Evolutionary conservation across 2,113 vertebrate species (phyloP), one percentile per base, ranked within the genome.

Genomic region (Solenodon paradoxus): DNA sequence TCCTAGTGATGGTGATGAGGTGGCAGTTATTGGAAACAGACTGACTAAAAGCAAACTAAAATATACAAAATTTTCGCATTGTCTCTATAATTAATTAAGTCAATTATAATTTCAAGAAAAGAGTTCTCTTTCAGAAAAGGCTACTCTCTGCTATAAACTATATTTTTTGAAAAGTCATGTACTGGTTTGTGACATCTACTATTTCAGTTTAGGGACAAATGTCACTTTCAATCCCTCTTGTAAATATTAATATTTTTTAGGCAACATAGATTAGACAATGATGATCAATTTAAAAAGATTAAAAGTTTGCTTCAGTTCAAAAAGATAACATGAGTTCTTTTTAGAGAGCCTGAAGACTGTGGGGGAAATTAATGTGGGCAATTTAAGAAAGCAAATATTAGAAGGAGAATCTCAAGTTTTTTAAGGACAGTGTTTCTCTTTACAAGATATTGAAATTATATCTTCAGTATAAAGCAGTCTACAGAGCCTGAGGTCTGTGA

Each of bases 171-270:
- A 75, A 78, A 85, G 64, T 49, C 66, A 92, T 66, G 91, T 42
- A 59, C 42, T 80, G 0, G 0, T 3, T 83, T 80, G 5, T 28
- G 30, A 38, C 38, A 78, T 13, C 24, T 11, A 42, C 69, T 38
- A 69, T 63, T 28, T 84, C 64, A 92, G 38, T 68, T 35, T 86
- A 40, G 72, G 92, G 68, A 68, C 32, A 91, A 69, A 96, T 53
- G 40, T 17, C 47, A 64, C 32, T 17, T 88, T 71, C 66, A 47
- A 47, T 71, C 22, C 49, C 66, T 94, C 69, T 66, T 42, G 40
- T 83, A 95, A 79, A 51, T 84, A 96, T 93, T n/a, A 82, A 77
- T 77, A 79, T 91, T 74, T 32, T 89, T 96, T 95, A 88, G 85
- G 83, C 53, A 71, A 57, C 78, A 61, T 19, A 96, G 74, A 96